These are phyloP conservation scores for Leptocoma aspasia DNA, from an alignment of 2,113 vertebrate species.

Conservation along the genomic window DNA sequence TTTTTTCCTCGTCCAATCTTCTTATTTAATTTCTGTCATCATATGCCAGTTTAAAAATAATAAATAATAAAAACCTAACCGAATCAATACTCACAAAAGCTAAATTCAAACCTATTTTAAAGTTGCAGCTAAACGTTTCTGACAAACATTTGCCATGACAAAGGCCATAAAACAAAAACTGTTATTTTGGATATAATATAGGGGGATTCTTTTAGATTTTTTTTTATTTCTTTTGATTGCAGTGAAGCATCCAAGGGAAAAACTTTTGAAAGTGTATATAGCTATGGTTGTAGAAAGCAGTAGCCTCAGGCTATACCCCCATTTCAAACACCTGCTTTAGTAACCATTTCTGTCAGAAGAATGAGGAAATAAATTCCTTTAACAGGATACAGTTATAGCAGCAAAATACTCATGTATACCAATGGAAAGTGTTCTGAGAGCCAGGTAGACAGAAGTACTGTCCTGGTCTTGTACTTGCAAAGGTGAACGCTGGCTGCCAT, in stretches of 20 bases:
- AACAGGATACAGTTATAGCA: neutral
- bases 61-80: neutral
- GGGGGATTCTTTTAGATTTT: accelerated
- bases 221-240: neutral
- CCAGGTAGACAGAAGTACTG: neutral
- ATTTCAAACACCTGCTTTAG: neutral
- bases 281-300: neutral
- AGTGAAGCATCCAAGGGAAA: neutral
- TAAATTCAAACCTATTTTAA: neutral
- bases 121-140: neutral
- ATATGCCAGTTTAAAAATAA: neutral
- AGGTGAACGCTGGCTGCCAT: neutral
- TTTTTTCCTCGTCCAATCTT: neutral
- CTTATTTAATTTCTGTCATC: neutral
- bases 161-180: neutral
- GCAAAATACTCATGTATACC: neutral
- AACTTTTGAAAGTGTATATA: neutral
- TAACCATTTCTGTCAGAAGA: neutral
- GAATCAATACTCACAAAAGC: neutral
- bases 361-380: neutral
- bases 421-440: neutral
- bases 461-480: neutral
- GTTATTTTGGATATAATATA: neutral
- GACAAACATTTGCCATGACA: neutral
- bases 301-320: neutral